These are phyloP conservation scores for Zoanthus gigantus DNA, from an alignment of 92 coral and sea anemone genomes.

Conservation along the genomic window DNA sequence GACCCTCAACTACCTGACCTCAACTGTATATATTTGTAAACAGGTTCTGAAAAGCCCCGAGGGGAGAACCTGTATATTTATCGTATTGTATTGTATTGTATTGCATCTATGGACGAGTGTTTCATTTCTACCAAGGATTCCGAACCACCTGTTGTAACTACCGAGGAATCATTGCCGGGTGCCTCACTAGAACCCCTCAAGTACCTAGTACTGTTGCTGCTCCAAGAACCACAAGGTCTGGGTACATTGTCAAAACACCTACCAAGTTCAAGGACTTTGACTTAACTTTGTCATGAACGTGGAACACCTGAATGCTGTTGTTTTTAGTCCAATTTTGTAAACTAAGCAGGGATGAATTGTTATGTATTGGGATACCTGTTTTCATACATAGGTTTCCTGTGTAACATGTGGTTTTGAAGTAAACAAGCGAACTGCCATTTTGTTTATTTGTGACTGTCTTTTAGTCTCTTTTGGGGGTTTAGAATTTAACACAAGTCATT, in stretches of 20 bases:
- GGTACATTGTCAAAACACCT: not conserved
- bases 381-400: no score
- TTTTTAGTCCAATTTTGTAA: not conserved
- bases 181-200: not conserved
- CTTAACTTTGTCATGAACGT: not conserved
- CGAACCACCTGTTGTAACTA: not conserved
- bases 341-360: slow-evolving; percentile 10
- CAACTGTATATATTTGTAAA: no score
- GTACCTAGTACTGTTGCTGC: not conserved
- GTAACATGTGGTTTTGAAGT: no score
- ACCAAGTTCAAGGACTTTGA: not conserved
- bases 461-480: no score
- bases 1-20: no score
- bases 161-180: not conserved
- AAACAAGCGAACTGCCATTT: no score
- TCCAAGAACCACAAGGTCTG: not conserved
- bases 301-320: not conserved
- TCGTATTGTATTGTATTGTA: no score
- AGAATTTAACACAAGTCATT: no score
- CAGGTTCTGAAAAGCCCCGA: no score
- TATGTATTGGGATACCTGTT: not conserved
- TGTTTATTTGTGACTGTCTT: no score
- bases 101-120: not conserved
- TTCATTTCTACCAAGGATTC: not conserved
- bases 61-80: no score